These are phyloP conservation scores for Clusia tigrina DNA, from an alignment of 2,888 invertebrate genomes.

Conservation along the genomic window DNA sequence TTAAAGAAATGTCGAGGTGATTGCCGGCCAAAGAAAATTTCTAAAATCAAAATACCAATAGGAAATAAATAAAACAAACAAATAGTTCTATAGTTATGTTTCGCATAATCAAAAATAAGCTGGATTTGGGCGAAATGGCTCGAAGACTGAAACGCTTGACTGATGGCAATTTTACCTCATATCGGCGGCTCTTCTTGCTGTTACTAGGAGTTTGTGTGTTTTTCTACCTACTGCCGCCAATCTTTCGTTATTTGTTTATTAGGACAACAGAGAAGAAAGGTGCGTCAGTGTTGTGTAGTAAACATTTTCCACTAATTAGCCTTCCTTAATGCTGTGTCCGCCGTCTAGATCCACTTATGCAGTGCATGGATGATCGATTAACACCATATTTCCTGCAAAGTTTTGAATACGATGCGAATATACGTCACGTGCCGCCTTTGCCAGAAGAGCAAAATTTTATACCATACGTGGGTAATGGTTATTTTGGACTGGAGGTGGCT, in stretches of 20 bases:
- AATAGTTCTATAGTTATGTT: slow-evolving; percentile 54
- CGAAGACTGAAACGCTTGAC: slow-evolving; percentile 57
- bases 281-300: too few species aligned
- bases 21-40: too few species aligned
- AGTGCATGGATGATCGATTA: slow-evolving; percentile 74
- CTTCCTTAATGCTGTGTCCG: background rate
- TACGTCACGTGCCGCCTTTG: slow-evolving; percentile 69
- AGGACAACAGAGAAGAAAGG: slow-evolving; percentile 64
- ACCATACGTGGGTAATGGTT: slow-evolving; percentile 80
- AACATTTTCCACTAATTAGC: background rate
- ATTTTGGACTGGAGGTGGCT: slow-evolving; percentile 72
- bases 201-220: slow-evolving; percentile 69
- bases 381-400: slow-evolving; percentile 70
- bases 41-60: too few species aligned
- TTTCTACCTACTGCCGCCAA: slow-evolving; percentile 72
- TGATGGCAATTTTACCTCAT: slow-evolving; percentile 60
- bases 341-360: slow-evolving; percentile 65
- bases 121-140: slow-evolving; percentile 58
- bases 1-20: too few species aligned
- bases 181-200: slow-evolving; percentile 60
- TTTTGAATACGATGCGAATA: slow-evolving; percentile 73
- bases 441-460: slow-evolving; percentile 70
- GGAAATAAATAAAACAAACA: too few species aligned
- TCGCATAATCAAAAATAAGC: slow-evolving; percentile 60
- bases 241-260: slow-evolving; percentile 71